These are phyloP conservation scores for Paratilapia polleni DNA, from an alignment of 2,113 vertebrate genomes.

Conservation along the genomic window DNA sequence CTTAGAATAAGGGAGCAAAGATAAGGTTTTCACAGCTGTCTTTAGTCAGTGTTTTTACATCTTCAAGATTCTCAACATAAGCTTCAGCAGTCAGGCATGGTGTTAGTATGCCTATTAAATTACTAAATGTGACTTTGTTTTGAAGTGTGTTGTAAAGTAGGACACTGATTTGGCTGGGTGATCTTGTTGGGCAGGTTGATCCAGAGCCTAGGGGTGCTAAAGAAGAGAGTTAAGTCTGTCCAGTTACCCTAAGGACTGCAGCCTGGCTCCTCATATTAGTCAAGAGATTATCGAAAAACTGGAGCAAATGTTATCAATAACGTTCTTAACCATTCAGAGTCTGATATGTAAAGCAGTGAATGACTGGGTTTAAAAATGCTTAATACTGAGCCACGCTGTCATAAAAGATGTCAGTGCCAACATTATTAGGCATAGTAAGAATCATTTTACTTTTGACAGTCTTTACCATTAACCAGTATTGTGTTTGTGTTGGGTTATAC, in stretches of 20 bases:
- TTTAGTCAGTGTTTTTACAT: too few relatives aligned
- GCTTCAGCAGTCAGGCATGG: background rate
- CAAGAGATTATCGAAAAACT: background rate
- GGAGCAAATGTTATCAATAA: background rate
- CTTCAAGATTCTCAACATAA: background rate
- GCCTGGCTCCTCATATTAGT: background rate
- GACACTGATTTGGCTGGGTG: background rate
- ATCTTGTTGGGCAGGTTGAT: constrained; percentile 23
- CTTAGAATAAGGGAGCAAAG: too few relatives aligned
- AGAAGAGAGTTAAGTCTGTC: background rate
- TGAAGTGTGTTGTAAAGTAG: constrained; percentile 5
- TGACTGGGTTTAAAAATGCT: background rate
- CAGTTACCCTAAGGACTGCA: background rate
- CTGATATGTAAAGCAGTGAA: background rate
- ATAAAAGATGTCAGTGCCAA: background rate
- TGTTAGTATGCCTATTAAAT: background rate
- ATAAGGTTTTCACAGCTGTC: too few relatives aligned
- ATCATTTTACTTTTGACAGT: background rate
- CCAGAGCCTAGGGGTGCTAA: constrained; percentile 3
- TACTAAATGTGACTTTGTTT: background rate
- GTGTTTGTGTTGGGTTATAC: background rate
- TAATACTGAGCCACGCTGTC: background rate
- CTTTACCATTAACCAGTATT: background rate
- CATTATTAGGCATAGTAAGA: background rate
- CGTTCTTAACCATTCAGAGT: background rate